Evolutionary conservation across 2,113 vertebrate genomes (phyloP), one percentile per base, ranked within the genome.

Genomic region (Dicerorhinus sumatrensis): DNA sequence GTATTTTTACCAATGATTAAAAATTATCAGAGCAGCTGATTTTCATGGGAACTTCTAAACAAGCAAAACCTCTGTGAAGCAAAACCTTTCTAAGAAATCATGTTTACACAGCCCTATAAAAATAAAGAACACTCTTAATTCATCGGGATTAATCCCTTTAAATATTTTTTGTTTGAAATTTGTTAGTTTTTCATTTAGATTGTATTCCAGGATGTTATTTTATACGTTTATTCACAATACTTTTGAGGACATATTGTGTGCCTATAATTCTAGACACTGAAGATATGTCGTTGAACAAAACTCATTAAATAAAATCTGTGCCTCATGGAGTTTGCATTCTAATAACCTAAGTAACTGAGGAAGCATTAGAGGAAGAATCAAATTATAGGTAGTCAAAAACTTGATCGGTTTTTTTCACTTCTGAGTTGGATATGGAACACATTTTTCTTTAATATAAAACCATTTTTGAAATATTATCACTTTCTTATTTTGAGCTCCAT

Each of bases 401-500:
- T 54, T 89, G 77, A 54, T 20, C 56, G 8, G 10, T 42, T 77
- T 31, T 8, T 31, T 10, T 12, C 9, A 10, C 12, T 93, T 76
- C 83, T 91, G 42, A 92, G 42, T 1, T 69, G 23, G 17, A 36
- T 76, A 70, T 46, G 18, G 29, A n/a, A 94, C 5, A 79, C 48
- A 96, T 58, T 75, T 92, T 92, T 89, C 73, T 70, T 96, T 72
- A 87, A 76, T 76, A 76, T 48, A 51, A 95, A 94, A 70, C 39
- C 13, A 51, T 67, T 94, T 95, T 60, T 67, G n/a, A 97, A 95
- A 92, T 91, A 75, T n/a, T 81, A 60, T n/a, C 29, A 81, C n/a
- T 96, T 83, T 94, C 70, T 92, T 91, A 89, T 94, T 97, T 91
- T 81, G 77, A 97, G 5, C 17, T 91, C 42, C 39, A 62, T 51